Conservation (phyloP, 2,113 vertebrate species). For the Pelecanoides urinatrix region DNA sequence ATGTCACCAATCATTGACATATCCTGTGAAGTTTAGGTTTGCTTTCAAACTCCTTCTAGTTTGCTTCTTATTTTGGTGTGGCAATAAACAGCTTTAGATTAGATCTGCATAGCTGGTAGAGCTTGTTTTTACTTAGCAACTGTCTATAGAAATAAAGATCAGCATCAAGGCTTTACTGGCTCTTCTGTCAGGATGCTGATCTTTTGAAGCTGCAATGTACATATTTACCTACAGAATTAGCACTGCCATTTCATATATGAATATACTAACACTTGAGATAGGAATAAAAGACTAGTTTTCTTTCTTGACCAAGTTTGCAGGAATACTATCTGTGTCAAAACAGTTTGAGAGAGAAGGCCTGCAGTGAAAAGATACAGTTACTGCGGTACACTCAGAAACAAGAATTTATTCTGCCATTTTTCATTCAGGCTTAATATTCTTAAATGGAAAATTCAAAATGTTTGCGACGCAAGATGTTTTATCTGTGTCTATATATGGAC, state of each 20-base stretch:
- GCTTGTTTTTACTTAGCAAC: background rate
- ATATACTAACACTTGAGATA: background rate
- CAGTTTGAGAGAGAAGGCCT: background rate
- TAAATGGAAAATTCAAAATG: background rate
- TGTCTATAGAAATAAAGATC: conserved; percentile 13
- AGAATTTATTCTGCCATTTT: background rate
- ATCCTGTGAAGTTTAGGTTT: background rate
- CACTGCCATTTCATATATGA: background rate
- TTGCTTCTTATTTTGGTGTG: background rate
- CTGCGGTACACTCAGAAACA: background rate
- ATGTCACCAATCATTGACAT: background rate
- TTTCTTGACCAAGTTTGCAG: background rate
- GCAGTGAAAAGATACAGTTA: background rate
- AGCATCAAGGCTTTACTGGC: background rate
- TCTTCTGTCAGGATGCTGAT: background rate
- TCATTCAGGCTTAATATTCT: background rate
- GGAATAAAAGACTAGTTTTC: background rate
- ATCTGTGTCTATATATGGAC: background rate
- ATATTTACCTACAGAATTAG: background rate
- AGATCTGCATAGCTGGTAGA: background rate
- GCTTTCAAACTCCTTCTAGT: background rate
- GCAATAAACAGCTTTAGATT: conserved; percentile 25
- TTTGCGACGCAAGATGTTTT: background rate
- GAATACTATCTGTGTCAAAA: conserved; percentile 29
- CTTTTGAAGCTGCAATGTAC: background rate